Base-by-base conservation (phyloP, 2,888 invertebrate species). In the Leucophenga montana region DNA sequence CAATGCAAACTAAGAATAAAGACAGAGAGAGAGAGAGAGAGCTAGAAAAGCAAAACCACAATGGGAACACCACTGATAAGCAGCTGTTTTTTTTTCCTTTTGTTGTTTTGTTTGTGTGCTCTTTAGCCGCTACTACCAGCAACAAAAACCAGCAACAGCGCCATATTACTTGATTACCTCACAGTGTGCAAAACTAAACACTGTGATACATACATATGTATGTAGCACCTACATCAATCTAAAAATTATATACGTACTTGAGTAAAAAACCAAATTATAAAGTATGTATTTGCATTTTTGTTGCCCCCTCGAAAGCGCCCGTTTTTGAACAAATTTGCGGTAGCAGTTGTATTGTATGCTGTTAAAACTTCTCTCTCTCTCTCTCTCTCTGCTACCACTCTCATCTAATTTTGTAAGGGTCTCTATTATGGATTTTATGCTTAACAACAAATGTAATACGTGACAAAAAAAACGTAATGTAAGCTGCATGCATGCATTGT, bases 401-500 rank as follows among this genome's bases (percentile, higher is more conserved):
- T 44, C 18, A 44, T 44, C 71, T 71, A 71, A 71, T 71, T 71
- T 59, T 71, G 71, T 62, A 65, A 33, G 16, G 70, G 48, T 66
- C 65, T 71, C 59, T 64, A 14, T 64, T 4, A 11, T 5, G 39
- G 4, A 13, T 44, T 53, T 33, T 48, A 66, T 14, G 53, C 66
- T 33, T 50, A 16, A 14, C 14, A 14, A 54, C 53, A 53, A 53
- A 39, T 62, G 53, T 56, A 48, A 68, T 73, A 73, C 74, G 71
- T 74, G 74, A 73, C 68, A 16, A 67, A 54, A 67, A 46, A 53
- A 54, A 67, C 70, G 62, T 70, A 67, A 56, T 31, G 46, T 64
- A 27, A 27, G 46, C 54, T 46, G 44, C 13, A 20, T 46, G 20
- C 44, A 20, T 46, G 11, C 57, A 46, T 14, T 48, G 48, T 33